Evolutionary conservation across 2,797 vertebrate genomes (phyloP).

Genomic region (Prunella strophiata): DNA sequence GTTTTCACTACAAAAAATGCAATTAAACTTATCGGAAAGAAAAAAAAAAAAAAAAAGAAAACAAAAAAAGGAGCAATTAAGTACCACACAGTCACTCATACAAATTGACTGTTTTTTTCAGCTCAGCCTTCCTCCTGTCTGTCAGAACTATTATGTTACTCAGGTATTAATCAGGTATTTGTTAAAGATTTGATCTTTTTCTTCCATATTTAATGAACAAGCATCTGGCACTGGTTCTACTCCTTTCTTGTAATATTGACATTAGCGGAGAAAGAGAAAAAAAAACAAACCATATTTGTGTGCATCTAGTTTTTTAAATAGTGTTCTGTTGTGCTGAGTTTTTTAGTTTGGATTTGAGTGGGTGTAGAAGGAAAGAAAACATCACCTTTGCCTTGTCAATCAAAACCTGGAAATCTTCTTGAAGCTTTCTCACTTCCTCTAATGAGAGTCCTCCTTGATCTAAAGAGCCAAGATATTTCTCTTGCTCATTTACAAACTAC

Average conservation of each 20-base stretch:
- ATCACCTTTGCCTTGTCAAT: not conserved
- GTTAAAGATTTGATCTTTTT: not conserved
- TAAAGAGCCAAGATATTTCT: not conserved
- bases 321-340: not conserved
- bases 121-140: not conserved
- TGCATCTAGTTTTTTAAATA: not conserved
- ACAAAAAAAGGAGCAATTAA: not conserved
- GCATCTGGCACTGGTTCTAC: fast-evolving
- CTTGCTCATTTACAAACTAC: not conserved
- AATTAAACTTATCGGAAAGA: not conserved
- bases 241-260: not conserved
- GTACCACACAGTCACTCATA: not conserved
- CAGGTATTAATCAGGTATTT: not conserved
- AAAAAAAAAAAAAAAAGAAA: too few species aligned
- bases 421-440: not conserved
- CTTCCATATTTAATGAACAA: not conserved
- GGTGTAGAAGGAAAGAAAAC: not conserved
- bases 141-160: not conserved
- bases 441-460: not conserved
- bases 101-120: not conserved
- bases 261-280: not conserved
- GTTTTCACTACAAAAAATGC: not conserved
- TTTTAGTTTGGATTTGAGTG: not conserved
- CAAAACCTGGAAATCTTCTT: not conserved
- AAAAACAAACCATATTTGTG: not conserved